Base-by-base conservation (phyloP, 1,140 invertebrate species). In the Alviniconcha marisindica region DNA sequence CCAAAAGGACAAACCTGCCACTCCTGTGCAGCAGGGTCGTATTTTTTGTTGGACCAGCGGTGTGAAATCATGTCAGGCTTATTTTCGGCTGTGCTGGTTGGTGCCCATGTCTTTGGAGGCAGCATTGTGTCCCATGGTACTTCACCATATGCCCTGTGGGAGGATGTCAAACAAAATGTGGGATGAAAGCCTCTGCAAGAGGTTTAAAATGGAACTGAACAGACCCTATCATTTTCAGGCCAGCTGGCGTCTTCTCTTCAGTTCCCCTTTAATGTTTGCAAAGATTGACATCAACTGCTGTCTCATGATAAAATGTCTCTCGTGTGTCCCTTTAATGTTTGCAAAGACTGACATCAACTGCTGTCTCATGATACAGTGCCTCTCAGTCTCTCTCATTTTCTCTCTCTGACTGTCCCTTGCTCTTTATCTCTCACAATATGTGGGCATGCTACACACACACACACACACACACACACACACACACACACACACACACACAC, bases 51-150 rank as follows among this genome's bases (percentile, higher is more conserved):
- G 7, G 88, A 88, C 74, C 83, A 91, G 33, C 84, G 85, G 48
- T 92, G 90, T 78, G 90, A 90, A 0, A 92, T 87, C 89, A 88
- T 91, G 69, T 92, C 92, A 31, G 92, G 90, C n/a, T 88, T 85
- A 1, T 89, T 71, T 69, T 92, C 91, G 12, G 89, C 63, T 31
- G 91, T 91, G 31, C 83, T 81, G 1, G 86, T 85, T 33, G 90
- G 87, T 48, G 90, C 83, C 89, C 90, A 91, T 54, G 83, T 74
- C 83, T 90, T 91, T 0, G 89, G 88, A 12, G 84, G 83, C 21
- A 92, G 83, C 87, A 90, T 90, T 2, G 81, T 84, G 77, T 92
- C 92, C 92, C 92, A 92, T 1, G 90, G 91, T 10, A 92, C 88
- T 51, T 91, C 91, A 83, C 90, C 89, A 85, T 91, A 92, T 18